Percentiles rank a stretch among this genome's conserved stretches.
phyloP scores from a whole-genome alignment of 2,113 vertebrate species.

The Ictalurus furcatus region DNA sequence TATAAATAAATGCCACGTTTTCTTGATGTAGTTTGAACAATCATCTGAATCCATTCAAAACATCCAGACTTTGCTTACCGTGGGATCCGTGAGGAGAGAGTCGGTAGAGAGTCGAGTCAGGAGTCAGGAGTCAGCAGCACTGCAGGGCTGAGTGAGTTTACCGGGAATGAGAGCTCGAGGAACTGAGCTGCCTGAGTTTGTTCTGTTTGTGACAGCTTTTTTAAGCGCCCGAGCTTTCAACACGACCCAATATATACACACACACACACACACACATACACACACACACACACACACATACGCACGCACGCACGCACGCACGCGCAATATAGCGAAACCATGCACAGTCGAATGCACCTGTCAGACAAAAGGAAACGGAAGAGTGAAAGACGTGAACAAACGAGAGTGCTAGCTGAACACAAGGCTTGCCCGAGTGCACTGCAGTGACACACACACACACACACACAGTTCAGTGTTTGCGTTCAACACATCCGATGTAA shows the following conservation, averaged over 20 bases:
- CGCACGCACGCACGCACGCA: constrained; percentile 41
- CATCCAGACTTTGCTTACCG: not conserved
- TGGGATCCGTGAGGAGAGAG: not conserved
- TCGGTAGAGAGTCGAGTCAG: not conserved
- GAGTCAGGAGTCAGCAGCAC: constrained; percentile 5
- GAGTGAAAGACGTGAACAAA: constrained; percentile 54
- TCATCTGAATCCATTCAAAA: not conserved
- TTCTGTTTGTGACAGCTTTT: constrained; percentile 47
- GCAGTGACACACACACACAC: not conserved
- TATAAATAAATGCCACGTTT: not conserved
- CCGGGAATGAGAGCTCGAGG: not conserved
- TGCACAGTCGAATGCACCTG: constrained; percentile 45
- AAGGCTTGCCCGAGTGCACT: not conserved
- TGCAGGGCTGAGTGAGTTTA: not conserved
- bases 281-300: too few relatives aligned
- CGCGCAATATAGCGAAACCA: not conserved
- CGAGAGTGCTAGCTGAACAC: constrained; percentile 18
- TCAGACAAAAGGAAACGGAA: constrained; percentile 34
- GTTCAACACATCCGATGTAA: not conserved
- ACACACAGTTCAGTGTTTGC: not conserved
- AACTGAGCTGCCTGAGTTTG: constrained; percentile 2
- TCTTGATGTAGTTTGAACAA: not conserved
- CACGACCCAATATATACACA: constrained; percentile 35
- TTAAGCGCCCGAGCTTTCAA: constrained; percentile 9
- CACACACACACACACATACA: constrained; percentile 30